Base-by-base conservation (phyloP, 2,888 invertebrate genomes). In the Andrena marginata region DNA sequence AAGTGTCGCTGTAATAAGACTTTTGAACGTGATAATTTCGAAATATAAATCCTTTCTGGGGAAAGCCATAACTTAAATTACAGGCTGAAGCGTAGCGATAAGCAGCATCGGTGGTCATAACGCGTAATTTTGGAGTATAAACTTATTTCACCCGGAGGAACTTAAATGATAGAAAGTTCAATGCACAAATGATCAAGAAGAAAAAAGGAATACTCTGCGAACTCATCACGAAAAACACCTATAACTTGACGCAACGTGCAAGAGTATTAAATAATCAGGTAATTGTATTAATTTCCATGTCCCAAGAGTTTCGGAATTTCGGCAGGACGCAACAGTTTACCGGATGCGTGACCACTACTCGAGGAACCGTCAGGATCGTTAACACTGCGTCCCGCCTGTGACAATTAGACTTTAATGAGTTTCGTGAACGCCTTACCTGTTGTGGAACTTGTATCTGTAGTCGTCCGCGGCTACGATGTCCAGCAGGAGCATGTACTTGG, bases 401-500 rank as follows among this genome's bases (percentile, higher is more conserved):
- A 82, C 59, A 77, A 74, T 83, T 68, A 68, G 26, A 67, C 54
- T 71, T 69, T 74, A 62, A 73, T 51, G 60, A 74, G 77, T 72
- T 81, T 65, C 77, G 10, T 48, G 71, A 67, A 42, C 5, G 56
- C 65, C 89, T 94, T 94, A 97, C 98, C 98, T 98, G 97, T 98
- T 98, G 95, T 98, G 98, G 96, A 98, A 98, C 95, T 98, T 98
- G 96, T 98, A 98, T 95, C 98, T 96, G 96, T 99, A 99, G 96
- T 99, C 99, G 95, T 99, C 99, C 87, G 99, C 99, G 67, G 99
- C 99, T 92, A 99, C 99, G 95, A 99, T 99, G 96, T 99, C 99
- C 97, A 99, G 96, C 92, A 99, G 96, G 86, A 99, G 96, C 95
- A 99, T 99, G 96, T 99, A 99, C 96, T 99, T 99, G 94, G 99